phyloP scores from a whole-genome alignment of 2,888 invertebrate species.

The Heliconius ismenius region DNA sequence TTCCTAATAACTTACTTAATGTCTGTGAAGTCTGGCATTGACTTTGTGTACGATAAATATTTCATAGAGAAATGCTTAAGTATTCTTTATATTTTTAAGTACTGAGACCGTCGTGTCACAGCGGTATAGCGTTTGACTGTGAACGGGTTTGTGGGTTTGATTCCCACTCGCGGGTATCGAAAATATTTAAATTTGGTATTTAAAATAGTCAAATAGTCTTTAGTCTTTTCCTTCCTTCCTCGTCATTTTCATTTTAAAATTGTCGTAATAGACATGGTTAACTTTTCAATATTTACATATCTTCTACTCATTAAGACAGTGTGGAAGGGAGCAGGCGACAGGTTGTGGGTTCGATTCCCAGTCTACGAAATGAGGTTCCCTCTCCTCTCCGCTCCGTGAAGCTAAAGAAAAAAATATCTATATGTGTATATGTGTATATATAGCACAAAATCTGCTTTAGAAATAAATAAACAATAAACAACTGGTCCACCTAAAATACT shows the following conservation, averaged over 20 bases:
- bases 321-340: too few relatives aligned
- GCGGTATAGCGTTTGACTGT: background rate
- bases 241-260: background rate
- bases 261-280: background rate
- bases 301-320: background rate
- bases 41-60: background rate
- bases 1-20: conserved; percentile 15
- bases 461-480: too few relatives aligned
- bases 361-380: too few relatives aligned
- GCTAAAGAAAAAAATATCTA: too few relatives aligned
- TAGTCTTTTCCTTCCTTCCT: background rate
- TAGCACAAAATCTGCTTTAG: too few relatives aligned
- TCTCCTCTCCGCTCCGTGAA: too few relatives aligned
- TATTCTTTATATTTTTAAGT: background rate
- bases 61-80: background rate
- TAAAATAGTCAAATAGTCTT: background rate
- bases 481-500: conserved; percentile 29
- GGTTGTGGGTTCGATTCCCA: too few relatives aligned
- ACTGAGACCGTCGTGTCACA: background rate
- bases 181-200: background rate
- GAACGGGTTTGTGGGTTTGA: background rate
- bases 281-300: background rate
- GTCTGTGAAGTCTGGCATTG: background rate
- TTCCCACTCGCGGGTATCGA: background rate
- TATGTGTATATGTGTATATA: too few relatives aligned